Percentiles rank a stretch among this genome's conserved stretches.
Conservation (phyloP, 2,797 vertebrate genomes). For the Mycteria americana region DNA sequence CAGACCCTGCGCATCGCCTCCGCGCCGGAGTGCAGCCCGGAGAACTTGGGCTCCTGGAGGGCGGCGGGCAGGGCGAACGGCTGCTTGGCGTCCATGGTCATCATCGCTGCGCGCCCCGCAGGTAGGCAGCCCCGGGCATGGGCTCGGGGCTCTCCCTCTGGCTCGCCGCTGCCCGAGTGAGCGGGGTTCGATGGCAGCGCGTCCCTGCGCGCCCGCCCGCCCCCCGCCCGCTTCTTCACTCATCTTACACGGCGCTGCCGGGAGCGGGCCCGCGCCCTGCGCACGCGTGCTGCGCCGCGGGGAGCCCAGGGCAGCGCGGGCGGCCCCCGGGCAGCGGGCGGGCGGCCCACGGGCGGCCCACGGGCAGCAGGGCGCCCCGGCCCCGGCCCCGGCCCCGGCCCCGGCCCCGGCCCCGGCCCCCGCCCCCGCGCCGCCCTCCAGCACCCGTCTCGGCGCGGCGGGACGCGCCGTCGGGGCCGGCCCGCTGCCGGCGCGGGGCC, state of each 20-base stretch:
- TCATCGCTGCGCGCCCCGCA: slow-evolving; percentile 84
- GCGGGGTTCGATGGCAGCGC: slow-evolving; percentile 77
- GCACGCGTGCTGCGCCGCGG: slow-evolving; percentile 59
- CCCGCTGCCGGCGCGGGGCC: background rate
- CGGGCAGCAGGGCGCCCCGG: background rate
- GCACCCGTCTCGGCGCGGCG: background rate
- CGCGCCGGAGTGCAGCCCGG: slow-evolving; percentile 85
- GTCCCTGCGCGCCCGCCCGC: slow-evolving; percentile 66
- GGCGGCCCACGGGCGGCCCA: background rate
- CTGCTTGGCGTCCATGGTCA: slow-evolving; percentile 95
- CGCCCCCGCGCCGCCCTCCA: background rate
- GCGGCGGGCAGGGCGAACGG: slow-evolving; percentile 90
- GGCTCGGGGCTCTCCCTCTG: slow-evolving; percentile 69
- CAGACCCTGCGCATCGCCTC: slow-evolving; percentile 94
- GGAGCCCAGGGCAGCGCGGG: background rate
- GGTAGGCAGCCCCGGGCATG: slow-evolving; percentile 76
- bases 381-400: background rate
- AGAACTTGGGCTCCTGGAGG: slow-evolving; percentile 89
- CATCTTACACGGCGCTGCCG: slow-evolving; percentile 84
- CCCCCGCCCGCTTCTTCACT: slow-evolving; percentile 76
- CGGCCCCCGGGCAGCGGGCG: background rate
- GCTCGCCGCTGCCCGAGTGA: slow-evolving; percentile 80
- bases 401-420: background rate
- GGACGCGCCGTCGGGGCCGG: background rate
- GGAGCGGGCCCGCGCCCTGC: slow-evolving; percentile 59